A percentile compares a stretch with the other conserved stretches of the same genome.
These are phyloP conservation scores for Thunnus albacares DNA, from an alignment of 2,797 vertebrate species.

Conservation along the genomic window DNA sequence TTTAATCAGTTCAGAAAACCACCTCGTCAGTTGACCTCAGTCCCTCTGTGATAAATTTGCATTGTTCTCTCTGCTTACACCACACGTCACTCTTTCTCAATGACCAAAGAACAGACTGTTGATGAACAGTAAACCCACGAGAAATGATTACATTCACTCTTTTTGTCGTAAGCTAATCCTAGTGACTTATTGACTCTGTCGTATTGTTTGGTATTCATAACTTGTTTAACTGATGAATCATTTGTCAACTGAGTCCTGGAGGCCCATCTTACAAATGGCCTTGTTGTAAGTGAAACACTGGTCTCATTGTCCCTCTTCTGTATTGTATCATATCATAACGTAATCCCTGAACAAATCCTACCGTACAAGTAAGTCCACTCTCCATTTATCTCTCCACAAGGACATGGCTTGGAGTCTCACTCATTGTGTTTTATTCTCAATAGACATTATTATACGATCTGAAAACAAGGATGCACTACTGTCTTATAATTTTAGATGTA, in stretches of 20 bases:
- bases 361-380: slow-evolving; percentile 76
- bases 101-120: slow-evolving; percentile 14
- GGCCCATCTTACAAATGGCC: slow-evolving; percentile 35
- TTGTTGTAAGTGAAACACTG: slow-evolving; percentile 75
- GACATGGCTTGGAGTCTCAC: slow-evolving; percentile 43
- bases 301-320: slow-evolving; percentile 73
- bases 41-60: slow-evolving; percentile 38
- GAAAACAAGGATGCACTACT: slow-evolving; percentile 41
- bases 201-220: slow-evolving; percentile 54
- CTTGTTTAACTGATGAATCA: slow-evolving; percentile 65
- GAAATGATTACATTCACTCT: slow-evolving; percentile 24
- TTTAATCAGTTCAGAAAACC: slow-evolving; percentile 1
- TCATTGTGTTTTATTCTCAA: slow-evolving; percentile 50
- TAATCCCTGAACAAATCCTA: slow-evolving; percentile 77
- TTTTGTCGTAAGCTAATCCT: background rate
- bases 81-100: background rate
- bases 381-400: slow-evolving; percentile 66
- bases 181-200: slow-evolving; percentile 32
- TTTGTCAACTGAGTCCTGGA: slow-evolving; percentile 54
- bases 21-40: slow-evolving; percentile 14
- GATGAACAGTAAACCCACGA: slow-evolving; percentile 3
- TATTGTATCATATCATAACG: slow-evolving; percentile 79
- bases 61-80: slow-evolving; percentile 19
- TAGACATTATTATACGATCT: slow-evolving; percentile 30
- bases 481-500: slow-evolving; percentile 4